phyloP scores from a whole-genome alignment of 2,113 vertebrate genomes.

The Hassar affinis region DNA sequence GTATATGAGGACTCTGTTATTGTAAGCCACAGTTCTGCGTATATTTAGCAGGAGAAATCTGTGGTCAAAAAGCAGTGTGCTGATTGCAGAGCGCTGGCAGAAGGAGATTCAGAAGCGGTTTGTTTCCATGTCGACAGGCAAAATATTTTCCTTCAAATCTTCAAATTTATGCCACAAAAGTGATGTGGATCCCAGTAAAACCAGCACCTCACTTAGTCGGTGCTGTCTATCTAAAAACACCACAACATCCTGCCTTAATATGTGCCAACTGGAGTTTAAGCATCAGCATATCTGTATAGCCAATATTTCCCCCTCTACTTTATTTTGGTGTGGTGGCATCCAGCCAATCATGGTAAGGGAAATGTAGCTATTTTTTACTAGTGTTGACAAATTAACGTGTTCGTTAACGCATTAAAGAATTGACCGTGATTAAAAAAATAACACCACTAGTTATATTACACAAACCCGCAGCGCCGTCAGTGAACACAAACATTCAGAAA shows the following conservation, averaged over 20 bases:
- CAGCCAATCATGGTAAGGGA: background rate
- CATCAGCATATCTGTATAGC: background rate
- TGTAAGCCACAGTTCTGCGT: background rate
- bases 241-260: background rate
- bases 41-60: background rate
- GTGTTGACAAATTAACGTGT: no score
- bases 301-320: background rate
- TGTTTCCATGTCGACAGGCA: background rate
- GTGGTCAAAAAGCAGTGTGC: background rate
- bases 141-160: background rate
- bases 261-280: background rate
- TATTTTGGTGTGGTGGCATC: background rate
- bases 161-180: slow-evolving; percentile 9
- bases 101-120: background rate
- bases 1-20: background rate
- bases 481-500: no score
- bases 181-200: background rate
- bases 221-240: background rate
- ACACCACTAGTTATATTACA: no score
- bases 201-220: background rate
- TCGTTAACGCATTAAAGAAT: no score
- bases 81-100: background rate
- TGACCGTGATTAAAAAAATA: no score
- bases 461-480: no score
- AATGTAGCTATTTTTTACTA: background rate